Percentiles rank a stretch among this genome's conserved stretches.
These are phyloP conservation scores for Salvator merianae DNA, from an alignment of 2,113 vertebrate species.

Conservation along the genomic window DNA sequence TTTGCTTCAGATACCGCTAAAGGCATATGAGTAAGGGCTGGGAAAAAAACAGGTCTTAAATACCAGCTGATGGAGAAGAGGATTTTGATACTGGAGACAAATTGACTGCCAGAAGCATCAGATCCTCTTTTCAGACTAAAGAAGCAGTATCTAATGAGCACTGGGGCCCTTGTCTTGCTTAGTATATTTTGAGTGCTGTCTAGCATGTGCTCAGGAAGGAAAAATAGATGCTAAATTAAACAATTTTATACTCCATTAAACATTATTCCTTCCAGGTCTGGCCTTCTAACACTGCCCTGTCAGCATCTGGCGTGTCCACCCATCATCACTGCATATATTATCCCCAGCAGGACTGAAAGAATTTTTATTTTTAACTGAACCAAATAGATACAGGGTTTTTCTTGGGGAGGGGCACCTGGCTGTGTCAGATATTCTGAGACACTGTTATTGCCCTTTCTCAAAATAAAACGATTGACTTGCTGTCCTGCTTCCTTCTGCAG, in stretches of 20 bases:
- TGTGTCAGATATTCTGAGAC: neutral
- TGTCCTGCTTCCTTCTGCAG: slow-evolving; percentile 44
- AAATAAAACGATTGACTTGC: slow-evolving; percentile 61
- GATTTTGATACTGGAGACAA: neutral
- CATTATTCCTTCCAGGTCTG: slow-evolving; percentile 51
- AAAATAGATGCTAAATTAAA: slow-evolving; percentile 67
- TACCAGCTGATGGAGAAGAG: slow-evolving; percentile 37
- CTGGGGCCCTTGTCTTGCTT: slow-evolving; percentile 37
- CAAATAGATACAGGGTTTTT: neutral
- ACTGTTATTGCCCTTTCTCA: slow-evolving; percentile 51
- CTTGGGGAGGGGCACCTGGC: neutral
- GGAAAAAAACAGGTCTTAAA: slow-evolving; percentile 1
- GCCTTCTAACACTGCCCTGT: slow-evolving; percentile 40
- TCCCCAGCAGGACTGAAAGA: neutral
- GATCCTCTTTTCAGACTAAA: neutral
- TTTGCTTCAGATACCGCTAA: neutral
- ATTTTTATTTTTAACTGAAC: neutral
- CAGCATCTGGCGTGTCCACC: slow-evolving; percentile 39
- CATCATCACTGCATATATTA: slow-evolving; percentile 15
- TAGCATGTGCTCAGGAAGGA: slow-evolving; percentile 49
- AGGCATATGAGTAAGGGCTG: neutral
- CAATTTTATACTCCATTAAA: slow-evolving; percentile 68
- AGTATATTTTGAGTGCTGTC: slow-evolving; percentile 26
- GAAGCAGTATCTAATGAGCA: slow-evolving; percentile 3
- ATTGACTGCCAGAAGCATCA: neutral